Evolutionary conservation across 1,140 invertebrate genomes (phyloP).

Genomic region (Ceratoteleas bidentatus): DNA sequence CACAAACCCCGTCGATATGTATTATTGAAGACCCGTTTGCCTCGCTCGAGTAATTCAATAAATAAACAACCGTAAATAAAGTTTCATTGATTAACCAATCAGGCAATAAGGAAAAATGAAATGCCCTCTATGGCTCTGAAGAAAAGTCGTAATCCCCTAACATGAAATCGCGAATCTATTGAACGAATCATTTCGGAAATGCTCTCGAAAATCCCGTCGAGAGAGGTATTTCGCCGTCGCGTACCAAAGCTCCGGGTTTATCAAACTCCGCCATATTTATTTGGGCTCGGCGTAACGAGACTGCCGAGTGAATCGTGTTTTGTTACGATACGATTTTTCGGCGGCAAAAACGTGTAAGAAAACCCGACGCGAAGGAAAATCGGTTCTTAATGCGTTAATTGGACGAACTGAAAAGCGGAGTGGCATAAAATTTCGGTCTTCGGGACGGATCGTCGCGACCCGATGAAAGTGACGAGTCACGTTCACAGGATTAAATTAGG

Average conservation of each 20-base stretch:
- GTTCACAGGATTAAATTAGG: slow-evolving; percentile 48
- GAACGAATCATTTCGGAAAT: slow-evolving; percentile 53
- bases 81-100: slow-evolving; percentile 31
- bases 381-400: slow-evolving; percentile 35
- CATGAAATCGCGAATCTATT: slow-evolving; percentile 47
- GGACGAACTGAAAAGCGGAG: slow-evolving; percentile 19
- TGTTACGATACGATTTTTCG: neutral
- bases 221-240: slow-evolving; percentile 29
- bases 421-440: slow-evolving; percentile 44
- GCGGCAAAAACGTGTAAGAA: neutral
- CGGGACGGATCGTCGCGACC: slow-evolving; percentile 10
- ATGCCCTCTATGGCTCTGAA: slow-evolving; percentile 34
- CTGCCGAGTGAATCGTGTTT: slow-evolving; percentile 22
- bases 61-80: slow-evolving; percentile 35
- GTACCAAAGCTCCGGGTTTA: slow-evolving; percentile 13
- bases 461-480: slow-evolving; percentile 52
- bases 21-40: neutral
- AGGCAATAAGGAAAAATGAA: slow-evolving; percentile 30
- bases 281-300: slow-evolving; percentile 32
- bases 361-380: neutral
- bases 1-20: neutral
- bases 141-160: slow-evolving; percentile 41
- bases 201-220: slow-evolving; percentile 37
- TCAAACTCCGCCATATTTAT: slow-evolving; percentile 31
- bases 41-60: slow-evolving; percentile 2